These are phyloP conservation scores for Drosophila athabasca DNA, from an alignment of 1,140 invertebrate genomes.

Conservation along the genomic window DNA sequence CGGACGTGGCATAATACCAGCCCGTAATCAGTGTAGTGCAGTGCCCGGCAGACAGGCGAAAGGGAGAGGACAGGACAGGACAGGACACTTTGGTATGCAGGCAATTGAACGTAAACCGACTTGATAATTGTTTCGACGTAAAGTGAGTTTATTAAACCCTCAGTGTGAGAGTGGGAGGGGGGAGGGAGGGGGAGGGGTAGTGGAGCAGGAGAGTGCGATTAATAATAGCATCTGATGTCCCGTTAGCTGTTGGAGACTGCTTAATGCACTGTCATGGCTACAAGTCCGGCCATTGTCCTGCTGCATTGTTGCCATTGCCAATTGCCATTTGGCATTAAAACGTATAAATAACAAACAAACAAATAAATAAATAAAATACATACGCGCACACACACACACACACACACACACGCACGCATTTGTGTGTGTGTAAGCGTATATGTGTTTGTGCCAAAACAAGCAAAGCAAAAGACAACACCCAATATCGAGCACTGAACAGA, in stretches of 20 bases:
- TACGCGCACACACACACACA: conserved; percentile 19
- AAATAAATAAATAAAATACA: conserved; percentile 50
- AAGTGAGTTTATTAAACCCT: conserved; percentile 41
- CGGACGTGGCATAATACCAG: conserved; percentile 1
- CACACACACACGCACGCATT: conserved; percentile 31
- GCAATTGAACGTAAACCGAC: conserved; percentile 49
- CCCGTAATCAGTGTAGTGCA: conserved; percentile 43
- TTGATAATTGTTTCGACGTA: conserved; percentile 56
- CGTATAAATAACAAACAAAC: conserved; percentile 69
- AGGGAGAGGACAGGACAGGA: not conserved
- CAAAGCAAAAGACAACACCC: conserved; percentile 54
- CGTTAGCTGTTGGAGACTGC: conserved; percentile 40
- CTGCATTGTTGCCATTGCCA: conserved; percentile 36
- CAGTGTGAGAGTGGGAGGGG: conserved; percentile 17
- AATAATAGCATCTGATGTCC: conserved; percentile 37
- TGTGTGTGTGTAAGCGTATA: conserved; percentile 18
- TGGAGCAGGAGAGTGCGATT: conserved; percentile 18
- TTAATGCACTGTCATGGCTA: conserved; percentile 72
- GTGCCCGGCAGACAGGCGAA: conserved; percentile 3
- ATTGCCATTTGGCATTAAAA: conserved; percentile 69
- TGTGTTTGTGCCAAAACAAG: conserved; percentile 39
- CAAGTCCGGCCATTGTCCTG: conserved; percentile 24
- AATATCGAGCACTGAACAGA: conserved; percentile 27
- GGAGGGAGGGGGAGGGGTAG: not conserved
- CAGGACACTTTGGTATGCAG: conserved; percentile 17